Evolutionary conservation across 1,140 invertebrate genomes (phyloP).

Genomic region (Phthorimaea operculella): DNA sequence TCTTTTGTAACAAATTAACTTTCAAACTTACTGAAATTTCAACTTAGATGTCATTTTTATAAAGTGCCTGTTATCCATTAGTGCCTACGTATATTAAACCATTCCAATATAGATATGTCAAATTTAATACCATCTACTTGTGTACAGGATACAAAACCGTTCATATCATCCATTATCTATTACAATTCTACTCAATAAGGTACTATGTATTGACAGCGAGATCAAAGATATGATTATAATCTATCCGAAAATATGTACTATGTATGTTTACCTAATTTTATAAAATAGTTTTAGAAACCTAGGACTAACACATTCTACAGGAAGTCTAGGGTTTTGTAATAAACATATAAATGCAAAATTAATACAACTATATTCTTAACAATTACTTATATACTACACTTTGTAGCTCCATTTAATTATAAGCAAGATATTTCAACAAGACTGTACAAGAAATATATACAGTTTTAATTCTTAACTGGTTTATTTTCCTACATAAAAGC

Average conservation of each 20-base stretch:
- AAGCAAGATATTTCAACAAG: slow-evolving; percentile 41
- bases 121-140: slow-evolving; percentile 1
- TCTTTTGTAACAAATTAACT: too few relatives aligned
- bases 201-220: slow-evolving; percentile 14
- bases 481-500: slow-evolving; percentile 23
- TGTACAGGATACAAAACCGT: slow-evolving; percentile 16
- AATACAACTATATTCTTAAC: slow-evolving; percentile 13
- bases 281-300: slow-evolving; percentile 13
- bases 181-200: slow-evolving; percentile 6
- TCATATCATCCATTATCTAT: background rate
- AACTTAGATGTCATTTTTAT: too few relatives aligned
- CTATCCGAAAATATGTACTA: slow-evolving; percentile 59
- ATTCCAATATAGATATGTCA: background rate
- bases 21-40: too few relatives aligned
- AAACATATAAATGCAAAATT: background rate
- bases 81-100: too few relatives aligned
- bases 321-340: slow-evolving; percentile 4
- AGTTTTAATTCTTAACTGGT: slow-evolving; percentile 26
- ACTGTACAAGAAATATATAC: slow-evolving; percentile 58
- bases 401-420: slow-evolving; percentile 36
- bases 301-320: slow-evolving; percentile 6
- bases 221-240: slow-evolving; percentile 27
- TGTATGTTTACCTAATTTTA: slow-evolving; percentile 32
- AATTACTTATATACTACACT: slow-evolving; percentile 32
- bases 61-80: too few relatives aligned